phyloP scores from a whole-genome alignment of 2,888 invertebrate genomes.

The Prosopocoilus inquinatus region DNA sequence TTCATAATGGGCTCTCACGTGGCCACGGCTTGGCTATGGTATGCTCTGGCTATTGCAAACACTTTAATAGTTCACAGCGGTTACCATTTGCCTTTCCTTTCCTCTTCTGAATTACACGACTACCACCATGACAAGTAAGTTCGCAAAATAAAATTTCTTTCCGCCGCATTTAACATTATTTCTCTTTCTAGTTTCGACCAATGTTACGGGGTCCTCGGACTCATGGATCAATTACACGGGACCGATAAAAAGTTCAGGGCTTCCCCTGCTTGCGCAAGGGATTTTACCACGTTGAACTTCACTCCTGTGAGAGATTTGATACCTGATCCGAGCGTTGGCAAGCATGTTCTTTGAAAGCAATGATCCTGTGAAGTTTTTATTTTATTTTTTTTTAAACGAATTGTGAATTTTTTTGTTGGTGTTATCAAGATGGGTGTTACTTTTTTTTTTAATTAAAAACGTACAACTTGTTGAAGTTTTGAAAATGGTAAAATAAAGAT shows the following conservation, averaged over 20 bases:
- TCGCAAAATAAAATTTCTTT: background rate
- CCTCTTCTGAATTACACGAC: slow-evolving; percentile 83
- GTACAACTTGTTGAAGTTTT: no score
- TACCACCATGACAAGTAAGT: slow-evolving; percentile 82
- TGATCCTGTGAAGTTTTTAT: slow-evolving; percentile 23
- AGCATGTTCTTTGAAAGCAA: slow-evolving; percentile 43
- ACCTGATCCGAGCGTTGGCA: slow-evolving; percentile 57
- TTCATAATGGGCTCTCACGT: slow-evolving; percentile 73
- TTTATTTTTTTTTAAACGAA: no score
- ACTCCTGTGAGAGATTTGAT: slow-evolving; percentile 66
- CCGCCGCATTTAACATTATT: background rate
- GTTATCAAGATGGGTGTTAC: no score
- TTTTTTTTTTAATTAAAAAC: no score
- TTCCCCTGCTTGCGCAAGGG: slow-evolving; percentile 68
- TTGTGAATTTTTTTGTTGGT: no score
- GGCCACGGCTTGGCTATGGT: slow-evolving; percentile 78
- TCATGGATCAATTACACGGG: slow-evolving; percentile 79
- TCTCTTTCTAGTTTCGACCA: slow-evolving; percentile 68
- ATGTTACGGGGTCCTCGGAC: slow-evolving; percentile 79
- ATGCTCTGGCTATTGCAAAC: slow-evolving; percentile 71
- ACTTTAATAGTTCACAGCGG: slow-evolving; percentile 82
- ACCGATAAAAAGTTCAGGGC: slow-evolving; percentile 75
- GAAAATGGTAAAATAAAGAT: no score
- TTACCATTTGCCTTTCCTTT: slow-evolving; percentile 82
- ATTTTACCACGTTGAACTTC: slow-evolving; percentile 69